These are phyloP conservation scores for Apogon talboti DNA, from an alignment of 2,797 vertebrate genomes.

Conservation along the genomic window DNA sequence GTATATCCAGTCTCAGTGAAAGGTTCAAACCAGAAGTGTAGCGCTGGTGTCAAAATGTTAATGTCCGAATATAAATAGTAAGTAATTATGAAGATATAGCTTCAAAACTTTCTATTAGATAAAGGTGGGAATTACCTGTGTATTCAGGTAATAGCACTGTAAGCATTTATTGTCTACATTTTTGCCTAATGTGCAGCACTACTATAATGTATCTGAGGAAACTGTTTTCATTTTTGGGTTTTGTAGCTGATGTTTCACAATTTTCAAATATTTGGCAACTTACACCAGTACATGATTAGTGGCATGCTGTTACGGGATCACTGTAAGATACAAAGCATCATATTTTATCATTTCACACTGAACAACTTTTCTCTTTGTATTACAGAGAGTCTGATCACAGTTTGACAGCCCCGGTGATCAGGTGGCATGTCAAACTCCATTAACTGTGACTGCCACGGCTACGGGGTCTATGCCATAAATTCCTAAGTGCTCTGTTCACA, in stretches of 20 bases:
- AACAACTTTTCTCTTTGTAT: slow-evolving; percentile 60
- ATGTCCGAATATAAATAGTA: slow-evolving; percentile 1
- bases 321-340: slow-evolving; percentile 48
- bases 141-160: background rate
- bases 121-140: background rate
- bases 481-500: slow-evolving; percentile 53
- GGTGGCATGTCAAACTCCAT: slow-evolving; percentile 73
- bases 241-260: slow-evolving; percentile 31
- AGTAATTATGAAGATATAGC: background rate
- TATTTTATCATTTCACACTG: slow-evolving; percentile 59
- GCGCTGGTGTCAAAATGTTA: background rate
- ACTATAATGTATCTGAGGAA: background rate
- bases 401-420: slow-evolving; percentile 69
- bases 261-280: slow-evolving; percentile 17
- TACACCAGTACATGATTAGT: slow-evolving; percentile 12
- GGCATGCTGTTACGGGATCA: slow-evolving; percentile 40
- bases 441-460: slow-evolving; percentile 55
- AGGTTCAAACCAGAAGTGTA: slow-evolving; percentile 11
- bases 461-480: slow-evolving; percentile 52
- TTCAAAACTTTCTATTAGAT: background rate
- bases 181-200: background rate
- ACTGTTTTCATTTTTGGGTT: slow-evolving; percentile 6
- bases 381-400: slow-evolving; percentile 57
- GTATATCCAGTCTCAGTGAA: slow-evolving; percentile 26
- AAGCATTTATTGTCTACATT: background rate